These are phyloP conservation scores for Grallaria varia DNA, from an alignment of 2,113 vertebrate species.

Conservation along the genomic window DNA sequence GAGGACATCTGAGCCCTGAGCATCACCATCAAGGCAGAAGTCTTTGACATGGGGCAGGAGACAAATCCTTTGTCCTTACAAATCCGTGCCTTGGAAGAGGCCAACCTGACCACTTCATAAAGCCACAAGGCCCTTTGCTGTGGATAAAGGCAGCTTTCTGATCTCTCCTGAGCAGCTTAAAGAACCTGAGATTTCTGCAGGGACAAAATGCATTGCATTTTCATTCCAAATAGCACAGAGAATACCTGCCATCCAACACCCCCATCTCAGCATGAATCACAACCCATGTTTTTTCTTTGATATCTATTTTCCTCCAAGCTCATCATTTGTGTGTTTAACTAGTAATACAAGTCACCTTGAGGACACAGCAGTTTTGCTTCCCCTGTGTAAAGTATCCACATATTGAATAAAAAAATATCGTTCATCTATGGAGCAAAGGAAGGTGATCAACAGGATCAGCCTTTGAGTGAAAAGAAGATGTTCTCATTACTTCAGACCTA, in stretches of 20 bases:
- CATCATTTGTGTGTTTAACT: background rate
- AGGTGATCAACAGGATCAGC: background rate
- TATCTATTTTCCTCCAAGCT: background rate
- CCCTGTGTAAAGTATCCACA: background rate
- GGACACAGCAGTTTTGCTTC: background rate
- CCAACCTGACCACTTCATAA: background rate
- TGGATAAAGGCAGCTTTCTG: background rate
- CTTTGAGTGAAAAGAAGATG: background rate
- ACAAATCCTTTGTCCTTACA: background rate
- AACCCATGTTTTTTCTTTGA: fast-evolving
- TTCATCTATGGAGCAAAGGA: background rate
- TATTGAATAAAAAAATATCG: background rate
- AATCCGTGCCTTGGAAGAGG: background rate
- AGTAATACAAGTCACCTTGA: background rate
- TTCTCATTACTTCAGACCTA: slow-evolving; percentile 41
- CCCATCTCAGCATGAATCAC: background rate
- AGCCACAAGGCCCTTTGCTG: background rate
- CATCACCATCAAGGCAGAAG: background rate
- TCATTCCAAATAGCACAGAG: background rate
- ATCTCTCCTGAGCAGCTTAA: background rate
- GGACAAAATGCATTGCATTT: background rate
- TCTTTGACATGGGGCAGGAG: background rate
- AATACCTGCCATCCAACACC: background rate
- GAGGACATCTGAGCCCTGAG: background rate
- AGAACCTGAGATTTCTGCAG: background rate